Conservation (phyloP, 2,113 vertebrate genomes). For the Sander vitreus region DNA sequence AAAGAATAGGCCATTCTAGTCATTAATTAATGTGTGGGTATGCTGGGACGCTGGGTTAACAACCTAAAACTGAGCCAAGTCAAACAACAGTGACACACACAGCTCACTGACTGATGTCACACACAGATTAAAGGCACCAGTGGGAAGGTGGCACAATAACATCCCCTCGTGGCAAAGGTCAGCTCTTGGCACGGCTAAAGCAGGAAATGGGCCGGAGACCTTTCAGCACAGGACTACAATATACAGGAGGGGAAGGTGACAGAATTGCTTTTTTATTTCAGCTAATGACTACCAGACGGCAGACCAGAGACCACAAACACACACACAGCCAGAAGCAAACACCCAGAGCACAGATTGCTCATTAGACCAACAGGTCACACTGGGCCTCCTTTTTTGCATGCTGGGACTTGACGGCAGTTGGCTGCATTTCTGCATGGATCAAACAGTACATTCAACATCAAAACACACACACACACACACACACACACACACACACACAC, state of each 20-base stretch:
- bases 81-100: constrained; percentile 56
- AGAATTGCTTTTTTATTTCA: constrained; percentile 56
- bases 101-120: constrained; percentile 49
- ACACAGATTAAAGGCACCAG: constrained; percentile 52
- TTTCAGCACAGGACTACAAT: constrained; percentile 33
- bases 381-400: constrained; percentile 62
- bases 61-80: constrained; percentile 49
- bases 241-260: constrained; percentile 42
- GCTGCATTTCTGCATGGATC: constrained; percentile 44
- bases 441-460: constrained; percentile 42
- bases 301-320: constrained; percentile 33
- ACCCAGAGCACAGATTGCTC: constrained; percentile 61
- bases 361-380: constrained; percentile 77
- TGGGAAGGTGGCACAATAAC: constrained; percentile 52
- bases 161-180: constrained; percentile 64
- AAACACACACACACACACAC: constrained; percentile 6
- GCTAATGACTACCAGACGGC: constrained; percentile 72
- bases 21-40: constrained; percentile 50
- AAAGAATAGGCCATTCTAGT: constrained; percentile 25
- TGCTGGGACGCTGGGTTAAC: constrained; percentile 45
- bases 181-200: constrained; percentile 37
- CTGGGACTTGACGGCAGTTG: constrained; percentile 68
- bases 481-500: no score
- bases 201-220: constrained; percentile 29
- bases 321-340: constrained; percentile 23